Evolutionary conservation across 2,113 vertebrate species (phyloP).

Genomic region (Polypterus senegalus): DNA sequence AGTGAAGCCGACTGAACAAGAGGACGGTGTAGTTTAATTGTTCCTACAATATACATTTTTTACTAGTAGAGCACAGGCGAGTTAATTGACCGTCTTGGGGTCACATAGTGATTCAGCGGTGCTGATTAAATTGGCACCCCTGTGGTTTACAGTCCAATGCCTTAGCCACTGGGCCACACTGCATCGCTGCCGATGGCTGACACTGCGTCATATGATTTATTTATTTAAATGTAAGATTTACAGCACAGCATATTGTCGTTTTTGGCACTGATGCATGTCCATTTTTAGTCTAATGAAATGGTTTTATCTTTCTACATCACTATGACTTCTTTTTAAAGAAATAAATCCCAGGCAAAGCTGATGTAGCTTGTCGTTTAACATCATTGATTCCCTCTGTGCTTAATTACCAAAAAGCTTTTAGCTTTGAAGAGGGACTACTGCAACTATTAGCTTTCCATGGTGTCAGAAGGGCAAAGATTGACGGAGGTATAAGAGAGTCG

Average conservation of each 20-base stretch:
- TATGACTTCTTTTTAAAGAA: slow-evolving; percentile 32
- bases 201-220: too few species aligned
- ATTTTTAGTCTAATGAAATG: slow-evolving; percentile 34
- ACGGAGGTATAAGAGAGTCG: slow-evolving; percentile 18
- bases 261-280: slow-evolving; percentile 40
- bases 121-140: too few species aligned
- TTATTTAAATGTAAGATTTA: slow-evolving; percentile 26
- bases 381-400: slow-evolving; percentile 32
- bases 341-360: slow-evolving; percentile 33
- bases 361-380: slow-evolving; percentile 31
- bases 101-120: too few species aligned
- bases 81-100: too few species aligned
- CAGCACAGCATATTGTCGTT: slow-evolving; percentile 41
- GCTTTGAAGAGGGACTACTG: slow-evolving; percentile 26
- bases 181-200: too few species aligned
- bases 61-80: too few species aligned
- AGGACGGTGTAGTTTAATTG: too few species aligned
- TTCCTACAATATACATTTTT: too few species aligned
- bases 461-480: slow-evolving; percentile 22
- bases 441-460: slow-evolving; percentile 26
- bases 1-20: too few species aligned
- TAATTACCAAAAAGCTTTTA: slow-evolving; percentile 38
- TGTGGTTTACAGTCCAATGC: too few species aligned
- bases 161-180: too few species aligned
- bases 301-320: slow-evolving; percentile 33